phyloP scores from a whole-genome alignment of 2,888 invertebrate species.

The Callyntrura sp. region DNA sequence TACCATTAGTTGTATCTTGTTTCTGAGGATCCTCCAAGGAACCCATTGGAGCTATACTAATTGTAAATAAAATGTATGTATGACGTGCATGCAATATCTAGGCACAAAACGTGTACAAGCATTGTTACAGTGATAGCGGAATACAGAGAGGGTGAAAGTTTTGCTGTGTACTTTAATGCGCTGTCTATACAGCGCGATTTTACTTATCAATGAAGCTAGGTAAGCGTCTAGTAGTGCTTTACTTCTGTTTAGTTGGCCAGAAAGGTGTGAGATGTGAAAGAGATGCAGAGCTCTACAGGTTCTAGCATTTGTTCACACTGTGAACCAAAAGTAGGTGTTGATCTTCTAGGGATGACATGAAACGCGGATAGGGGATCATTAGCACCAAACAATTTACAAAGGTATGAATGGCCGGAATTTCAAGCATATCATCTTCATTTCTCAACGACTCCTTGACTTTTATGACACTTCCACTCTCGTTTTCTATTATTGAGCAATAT shows the following conservation, averaged over 20 bases:
- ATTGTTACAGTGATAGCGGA: background rate
- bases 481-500: constrained; percentile 66
- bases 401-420: constrained; percentile 35
- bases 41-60: too few species aligned
- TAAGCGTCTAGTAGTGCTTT: background rate
- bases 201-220: background rate
- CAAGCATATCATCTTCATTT: constrained; percentile 67
- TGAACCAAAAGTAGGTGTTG: background rate
- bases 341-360: constrained; percentile 18
- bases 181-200: background rate
- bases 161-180: constrained; percentile 37
- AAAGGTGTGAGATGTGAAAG: constrained; percentile 48
- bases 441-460: constrained; percentile 70
- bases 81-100: too few species aligned
- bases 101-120: background rate
- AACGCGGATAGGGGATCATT: constrained; percentile 19
- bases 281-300: background rate
- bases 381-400: constrained; percentile 30
- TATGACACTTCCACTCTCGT: constrained; percentile 73
- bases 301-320: background rate
- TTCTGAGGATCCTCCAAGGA: too few species aligned
- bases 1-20: too few species aligned
- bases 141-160: constrained; percentile 40
- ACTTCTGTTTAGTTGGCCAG: constrained; percentile 25
- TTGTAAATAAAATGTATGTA: too few species aligned